Base-by-base conservation (phyloP, 23 tunicate genomes). In the Styela clava region DNA sequence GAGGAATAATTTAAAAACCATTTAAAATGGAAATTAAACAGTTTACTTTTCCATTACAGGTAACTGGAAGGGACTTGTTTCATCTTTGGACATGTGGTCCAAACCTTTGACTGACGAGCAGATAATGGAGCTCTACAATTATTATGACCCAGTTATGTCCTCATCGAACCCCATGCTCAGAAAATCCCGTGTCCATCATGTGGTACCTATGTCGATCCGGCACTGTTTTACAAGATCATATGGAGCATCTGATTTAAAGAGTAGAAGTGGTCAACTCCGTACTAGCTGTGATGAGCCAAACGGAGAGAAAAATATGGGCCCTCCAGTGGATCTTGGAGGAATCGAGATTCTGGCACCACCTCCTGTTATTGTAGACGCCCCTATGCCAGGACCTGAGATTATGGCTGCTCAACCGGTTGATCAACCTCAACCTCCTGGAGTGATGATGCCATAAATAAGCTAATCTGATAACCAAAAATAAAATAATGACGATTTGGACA, bases 201-300 rank as follows among this genome's bases (percentile, higher is more conserved):
- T 26, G 24, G 34, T 71, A 22, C 35, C 77, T 16, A 7, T 22
- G 37, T 71, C 77, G 34, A 5, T 71, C 7, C 77, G 34, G 16
- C 77, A 32, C 32, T 71, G 77, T 16, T 31, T 71, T 29, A 34
- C 32, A 3, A 34, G 35, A 28, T 27, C 34, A n/a, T 71, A 71
- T 71, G 35, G 32, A 22, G 77, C 77, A 19, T 71, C 77, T 27
- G 37, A 27, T 21, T 31, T 71, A 35, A 71, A 71, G 37, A 71
- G 35, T 35, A 27, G 77, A 21, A 35, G 35, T 3, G 77, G 77
- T 3, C 3, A 26, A 2, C 24, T 71, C 20, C 35, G 24, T 71
- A 33, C 32, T 18, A 28, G 35, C 24, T 71, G 77, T 34, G 31
- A 24, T 65, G 70, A 44, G 12, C 56, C 56, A 12, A 44, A 44